phyloP scores from a whole-genome alignment of 1,140 invertebrate species.

The Papilio xuthus region DNA sequence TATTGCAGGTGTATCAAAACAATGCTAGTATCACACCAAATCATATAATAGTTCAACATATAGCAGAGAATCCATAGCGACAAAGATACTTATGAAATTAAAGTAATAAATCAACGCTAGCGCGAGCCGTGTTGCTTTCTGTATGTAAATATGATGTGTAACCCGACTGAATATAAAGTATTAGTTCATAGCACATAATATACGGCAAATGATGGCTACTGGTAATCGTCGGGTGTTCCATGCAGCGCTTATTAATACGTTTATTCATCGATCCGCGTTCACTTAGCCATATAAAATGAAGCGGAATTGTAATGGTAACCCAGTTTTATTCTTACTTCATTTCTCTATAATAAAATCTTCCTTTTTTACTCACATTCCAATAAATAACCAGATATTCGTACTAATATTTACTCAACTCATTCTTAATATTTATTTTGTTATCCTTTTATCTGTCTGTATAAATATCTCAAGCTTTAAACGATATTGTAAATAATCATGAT shows the following conservation, averaged over 20 bases:
- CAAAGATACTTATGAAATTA: constrained; percentile 80
- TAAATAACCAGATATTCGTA: no score
- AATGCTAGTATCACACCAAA: no score
- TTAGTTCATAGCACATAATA: constrained; percentile 59
- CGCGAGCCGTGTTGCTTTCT: constrained; percentile 62
- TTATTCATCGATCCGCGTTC: constrained; percentile 29
- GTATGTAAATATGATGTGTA: constrained; percentile 74
- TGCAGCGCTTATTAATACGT: constrained; percentile 43
- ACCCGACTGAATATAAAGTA: constrained; percentile 65
- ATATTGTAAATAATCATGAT: no score
- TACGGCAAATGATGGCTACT: constrained; percentile 51
- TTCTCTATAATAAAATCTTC: background rate
- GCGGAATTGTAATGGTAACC: constrained; percentile 5
- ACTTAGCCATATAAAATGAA: constrained; percentile 26
- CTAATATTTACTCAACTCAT: no score
- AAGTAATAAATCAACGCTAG: constrained; percentile 74
- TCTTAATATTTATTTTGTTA: no score
- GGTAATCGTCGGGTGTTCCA: constrained; percentile 43
- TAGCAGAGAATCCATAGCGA: constrained; percentile 66
- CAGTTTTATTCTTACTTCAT: constrained; percentile 11
- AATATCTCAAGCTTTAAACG: no score
- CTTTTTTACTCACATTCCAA: no score
- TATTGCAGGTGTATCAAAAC: no score
- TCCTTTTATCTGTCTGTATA: no score
- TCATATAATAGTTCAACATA: constrained; percentile 59